phyloP scores from a whole-genome alignment of 2,113 vertebrate species.

The Empidonax alnorum region DNA sequence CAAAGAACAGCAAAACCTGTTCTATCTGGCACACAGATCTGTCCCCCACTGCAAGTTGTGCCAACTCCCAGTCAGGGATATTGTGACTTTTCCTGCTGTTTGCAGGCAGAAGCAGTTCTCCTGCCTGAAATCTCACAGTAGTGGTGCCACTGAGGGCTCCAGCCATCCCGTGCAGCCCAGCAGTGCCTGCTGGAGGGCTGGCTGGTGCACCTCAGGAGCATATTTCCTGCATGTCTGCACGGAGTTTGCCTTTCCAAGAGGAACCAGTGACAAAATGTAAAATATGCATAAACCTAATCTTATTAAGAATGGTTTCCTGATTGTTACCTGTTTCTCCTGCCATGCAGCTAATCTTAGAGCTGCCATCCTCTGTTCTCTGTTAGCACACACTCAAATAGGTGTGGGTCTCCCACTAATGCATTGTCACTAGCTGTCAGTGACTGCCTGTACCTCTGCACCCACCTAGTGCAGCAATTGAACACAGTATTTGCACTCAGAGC shows the following conservation, averaged over 20 bases:
- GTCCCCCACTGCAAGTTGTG: accelerated
- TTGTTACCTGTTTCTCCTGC: neutral
- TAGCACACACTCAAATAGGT: accelerated
- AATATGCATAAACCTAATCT: neutral
- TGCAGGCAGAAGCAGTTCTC: neutral
- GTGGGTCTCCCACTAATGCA: neutral
- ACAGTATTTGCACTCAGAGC: neutral
- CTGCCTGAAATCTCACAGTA: neutral
- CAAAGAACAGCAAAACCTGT: neutral
- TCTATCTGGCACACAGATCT: neutral
- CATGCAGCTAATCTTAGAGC: neutral
- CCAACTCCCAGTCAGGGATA: accelerated
- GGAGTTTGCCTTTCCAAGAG: neutral
- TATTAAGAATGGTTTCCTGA: neutral
- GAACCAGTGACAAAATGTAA: neutral
- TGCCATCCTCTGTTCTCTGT: accelerated
- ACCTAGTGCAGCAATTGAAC: neutral
- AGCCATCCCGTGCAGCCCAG: accelerated
- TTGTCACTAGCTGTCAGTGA: neutral
- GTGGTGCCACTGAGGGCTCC: neutral
- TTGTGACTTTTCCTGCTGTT: neutral
- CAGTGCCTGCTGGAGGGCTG: neutral
- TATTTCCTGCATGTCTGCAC: neutral
- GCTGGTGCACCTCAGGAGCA: accelerated
- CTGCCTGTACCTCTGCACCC: neutral